Conservation (phyloP, 2,797 vertebrate species). For the Hypotaenidia philippensis region DNA sequence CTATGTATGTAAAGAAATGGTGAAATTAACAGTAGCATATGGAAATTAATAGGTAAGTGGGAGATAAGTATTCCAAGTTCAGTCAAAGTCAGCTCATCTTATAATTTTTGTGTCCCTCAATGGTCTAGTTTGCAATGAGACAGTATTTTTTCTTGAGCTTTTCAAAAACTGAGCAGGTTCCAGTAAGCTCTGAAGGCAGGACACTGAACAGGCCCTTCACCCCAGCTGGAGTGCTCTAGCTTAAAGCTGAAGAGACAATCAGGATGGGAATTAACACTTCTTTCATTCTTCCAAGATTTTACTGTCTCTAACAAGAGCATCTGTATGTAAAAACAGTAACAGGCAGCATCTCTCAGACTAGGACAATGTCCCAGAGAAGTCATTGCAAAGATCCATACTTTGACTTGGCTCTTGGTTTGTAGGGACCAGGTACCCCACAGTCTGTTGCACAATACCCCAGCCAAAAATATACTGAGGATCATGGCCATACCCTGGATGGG, state of each 20-base stretch:
- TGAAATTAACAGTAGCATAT: not conserved
- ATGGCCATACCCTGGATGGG: not conserved
- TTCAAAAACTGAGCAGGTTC: slow-evolving; percentile 36
- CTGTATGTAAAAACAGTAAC: not conserved
- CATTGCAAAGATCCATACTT: not conserved
- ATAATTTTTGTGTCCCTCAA: not conserved
- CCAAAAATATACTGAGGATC: not conserved
- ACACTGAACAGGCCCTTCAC: slow-evolving; percentile 36
- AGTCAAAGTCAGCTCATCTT: not conserved
- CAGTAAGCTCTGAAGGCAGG: not conserved
- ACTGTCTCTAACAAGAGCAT: not conserved
- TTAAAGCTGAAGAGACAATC: slow-evolving; percentile 4
- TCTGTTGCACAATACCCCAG: not conserved
- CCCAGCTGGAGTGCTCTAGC: not conserved
- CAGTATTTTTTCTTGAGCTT: not conserved
- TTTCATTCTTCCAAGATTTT: slow-evolving; percentile 20
- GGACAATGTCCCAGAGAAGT: not conserved
- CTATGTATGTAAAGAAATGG: not conserved
- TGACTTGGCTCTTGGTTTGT: not conserved
- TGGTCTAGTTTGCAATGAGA: not conserved
- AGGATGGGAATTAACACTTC: slow-evolving; percentile 13
- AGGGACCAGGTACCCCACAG: fast-evolving
- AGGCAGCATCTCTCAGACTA: not conserved
- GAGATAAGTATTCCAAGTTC: slow-evolving; percentile 3
- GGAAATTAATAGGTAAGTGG: not conserved